Conservation (phyloP, 2,888 invertebrate species). For the Leptopterna dolabrata region DNA sequence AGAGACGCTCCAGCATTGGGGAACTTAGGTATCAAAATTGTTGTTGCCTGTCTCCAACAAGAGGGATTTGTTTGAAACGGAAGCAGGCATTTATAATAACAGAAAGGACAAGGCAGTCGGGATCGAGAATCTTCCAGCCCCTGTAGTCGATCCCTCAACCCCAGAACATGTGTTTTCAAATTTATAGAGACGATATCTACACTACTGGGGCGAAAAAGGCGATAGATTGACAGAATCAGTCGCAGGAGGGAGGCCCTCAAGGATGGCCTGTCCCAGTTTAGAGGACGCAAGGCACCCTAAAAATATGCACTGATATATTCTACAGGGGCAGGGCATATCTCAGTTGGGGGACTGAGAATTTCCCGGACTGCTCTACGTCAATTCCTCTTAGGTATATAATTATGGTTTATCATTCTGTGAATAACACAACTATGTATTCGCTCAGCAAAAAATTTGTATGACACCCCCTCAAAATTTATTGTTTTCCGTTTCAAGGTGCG, state of each 20-base stretch:
- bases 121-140: constrained; percentile 21
- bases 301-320: neutral
- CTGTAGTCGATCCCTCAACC: constrained; percentile 26
- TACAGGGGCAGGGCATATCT: neutral
- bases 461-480: too few species aligned
- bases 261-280: neutral
- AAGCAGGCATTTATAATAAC: neutral
- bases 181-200: neutral
- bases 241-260: neutral
- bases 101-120: neutral
- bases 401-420: neutral
- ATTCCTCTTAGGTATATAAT: neutral
- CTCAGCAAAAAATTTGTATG: too few species aligned
- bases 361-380: neutral
- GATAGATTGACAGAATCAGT: neutral
- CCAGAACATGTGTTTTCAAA: constrained; percentile 18
- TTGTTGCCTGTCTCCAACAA: constrained; percentile 54
- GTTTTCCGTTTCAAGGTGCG: too few species aligned
- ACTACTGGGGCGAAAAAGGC: constrained; percentile 15
- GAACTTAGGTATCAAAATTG: constrained; percentile 56
- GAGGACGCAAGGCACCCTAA: neutral
- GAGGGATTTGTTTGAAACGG: constrained; percentile 6
- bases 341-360: neutral
- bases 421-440: too few species aligned
- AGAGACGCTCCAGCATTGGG: constrained; percentile 58